Conservation (phyloP, 2,113 vertebrate genomes). For the Muntiacus muntjak region DNA sequence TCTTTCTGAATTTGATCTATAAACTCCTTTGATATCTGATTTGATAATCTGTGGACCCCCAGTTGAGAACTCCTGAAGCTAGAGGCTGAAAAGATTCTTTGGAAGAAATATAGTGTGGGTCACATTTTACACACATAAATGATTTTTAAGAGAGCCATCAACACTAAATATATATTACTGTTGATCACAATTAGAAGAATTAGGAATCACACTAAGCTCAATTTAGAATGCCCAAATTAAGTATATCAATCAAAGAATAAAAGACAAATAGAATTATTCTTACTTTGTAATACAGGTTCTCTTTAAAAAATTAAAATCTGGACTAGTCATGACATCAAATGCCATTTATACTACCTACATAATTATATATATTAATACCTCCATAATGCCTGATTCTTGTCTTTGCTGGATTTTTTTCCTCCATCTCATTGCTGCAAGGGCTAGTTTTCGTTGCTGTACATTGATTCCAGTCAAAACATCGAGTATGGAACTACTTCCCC, state of each 20-base stretch:
- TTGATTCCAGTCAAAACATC: conserved; percentile 88
- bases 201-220: neutral
- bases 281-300: neutral
- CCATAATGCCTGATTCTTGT: conserved; percentile 75
- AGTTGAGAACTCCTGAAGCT: neutral
- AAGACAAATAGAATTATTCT: neutral
- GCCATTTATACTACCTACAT: neutral
- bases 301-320: neutral
- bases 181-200: neutral
- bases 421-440: conserved; percentile 94
- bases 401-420: conserved; percentile 87
- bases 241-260: neutral
- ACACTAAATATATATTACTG: neutral
- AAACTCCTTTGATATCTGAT: neutral
- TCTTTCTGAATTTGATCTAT: neutral
- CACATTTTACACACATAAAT: neutral
- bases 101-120: neutral
- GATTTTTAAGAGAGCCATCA: neutral
- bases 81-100: neutral
- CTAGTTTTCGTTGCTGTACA: conserved; percentile 90
- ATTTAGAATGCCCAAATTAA: conserved; percentile 26
- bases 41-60: neutral
- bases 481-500: conserved; percentile 92
- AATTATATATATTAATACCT: conserved; percentile 51
- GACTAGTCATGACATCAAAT: neutral